Percentiles rank a stretch among this genome's conserved stretches.
phyloP scores from a whole-genome alignment of 2,797 vertebrate genomes.

The Danio aesculapii region DNA sequence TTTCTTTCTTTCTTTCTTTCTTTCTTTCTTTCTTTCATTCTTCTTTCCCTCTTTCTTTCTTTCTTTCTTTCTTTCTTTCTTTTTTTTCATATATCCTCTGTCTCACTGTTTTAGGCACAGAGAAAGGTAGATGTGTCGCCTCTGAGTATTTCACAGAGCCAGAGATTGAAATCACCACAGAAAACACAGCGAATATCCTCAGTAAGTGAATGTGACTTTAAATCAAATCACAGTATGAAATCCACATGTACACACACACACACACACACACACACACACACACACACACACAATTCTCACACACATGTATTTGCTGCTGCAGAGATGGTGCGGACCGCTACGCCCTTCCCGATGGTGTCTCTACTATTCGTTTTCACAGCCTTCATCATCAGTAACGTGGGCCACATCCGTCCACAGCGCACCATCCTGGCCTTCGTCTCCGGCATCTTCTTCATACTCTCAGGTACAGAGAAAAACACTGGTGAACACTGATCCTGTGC shows the following conservation, averaged over 20 bases:
- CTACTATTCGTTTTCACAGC: conserved; percentile 93
- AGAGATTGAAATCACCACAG: conserved; percentile 91
- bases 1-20: conserved; percentile 25
- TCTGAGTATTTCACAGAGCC: conserved; percentile 94
- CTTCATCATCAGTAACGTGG: conserved; percentile 96
- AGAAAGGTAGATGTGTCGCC: conserved; percentile 88
- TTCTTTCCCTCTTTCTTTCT: conserved; percentile 45
- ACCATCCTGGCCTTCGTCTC: conserved; percentile 95
- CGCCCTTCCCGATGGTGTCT: conserved; percentile 93
- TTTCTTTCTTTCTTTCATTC: not conserved
- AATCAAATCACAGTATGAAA: not conserved
- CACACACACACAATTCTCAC: not conserved
- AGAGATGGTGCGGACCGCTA: conserved; percentile 93
- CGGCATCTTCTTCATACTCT: conserved; percentile 96
- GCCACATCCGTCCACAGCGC: conserved; percentile 93
- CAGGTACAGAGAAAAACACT: conserved; percentile 74
- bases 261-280: not conserved
- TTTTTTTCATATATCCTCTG: conserved; percentile 40
- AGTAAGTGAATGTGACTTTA: conserved; percentile 79
- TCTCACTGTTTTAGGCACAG: conserved; percentile 71
- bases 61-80: not conserved
- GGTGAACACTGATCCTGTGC: not conserved
- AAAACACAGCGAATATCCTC: conserved; percentile 94
- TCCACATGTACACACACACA: not conserved
- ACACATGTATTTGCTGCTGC: not conserved